Evolutionary conservation across 2,113 vertebrate species (phyloP), one percentile per base, ranked within the genome.

Genomic region (Helogale parvula): DNA sequence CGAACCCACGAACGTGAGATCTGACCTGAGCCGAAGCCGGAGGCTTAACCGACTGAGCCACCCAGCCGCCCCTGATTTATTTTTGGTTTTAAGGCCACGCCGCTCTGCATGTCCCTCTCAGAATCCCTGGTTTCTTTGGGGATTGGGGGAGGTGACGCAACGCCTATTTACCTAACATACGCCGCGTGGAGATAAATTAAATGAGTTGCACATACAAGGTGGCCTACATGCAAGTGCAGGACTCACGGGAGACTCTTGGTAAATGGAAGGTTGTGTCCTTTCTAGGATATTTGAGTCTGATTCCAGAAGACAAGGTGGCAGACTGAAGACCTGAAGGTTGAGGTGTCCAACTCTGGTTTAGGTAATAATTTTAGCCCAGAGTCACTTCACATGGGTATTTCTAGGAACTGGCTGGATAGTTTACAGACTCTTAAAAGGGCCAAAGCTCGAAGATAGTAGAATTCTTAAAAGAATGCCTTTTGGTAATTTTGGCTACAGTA

Each of bases 271-370:
- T 3, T 68, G 57, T 82, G 66, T n/a, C 7, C 35, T 35, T 84
- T 71, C 68, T 81, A 5, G 54, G 3, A 85, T 31, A 57, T 52
- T n/a, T 81, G 7, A 66, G 33, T 50, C 79, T n/a, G 13, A 74
- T 72, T 79, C 19, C 72, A 54, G 65, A 83, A 69, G n/a, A 83
- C 57, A 92, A 81, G 10, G 33, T 63, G 17, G 69, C 47, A 93
- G n/a, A 19, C 47, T 47, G 54, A 81, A 89, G 88, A 60, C 41
- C 0, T 15, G 38, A 57, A 50, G 16, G 14, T 50, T 12, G 8
- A 13, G n/a, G 29, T 47, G 16, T 23, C 33, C 57, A 68, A 3
- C 21, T 71, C 23, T 69, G 47, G 47, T 14, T 93, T 60, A 92
- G 21, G 25, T 29, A 60, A 38, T 54, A 33, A 27, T 87, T 60